These are phyloP conservation scores for Ferdinandea cuprea DNA, from an alignment of 2,888 invertebrate species.

Conservation along the genomic window DNA sequence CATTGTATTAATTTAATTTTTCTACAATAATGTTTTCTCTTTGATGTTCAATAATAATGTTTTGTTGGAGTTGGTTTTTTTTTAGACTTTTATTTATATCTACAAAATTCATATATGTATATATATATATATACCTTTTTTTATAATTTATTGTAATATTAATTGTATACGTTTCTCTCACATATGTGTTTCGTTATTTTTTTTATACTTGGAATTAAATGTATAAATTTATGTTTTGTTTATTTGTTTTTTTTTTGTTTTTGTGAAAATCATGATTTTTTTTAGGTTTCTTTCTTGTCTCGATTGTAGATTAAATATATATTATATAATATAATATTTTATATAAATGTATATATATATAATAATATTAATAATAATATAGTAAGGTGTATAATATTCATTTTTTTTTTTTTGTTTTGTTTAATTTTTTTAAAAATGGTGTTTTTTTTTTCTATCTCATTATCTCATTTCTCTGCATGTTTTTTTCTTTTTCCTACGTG, in stretches of 20 bases:
- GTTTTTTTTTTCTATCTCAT: constrained; percentile 72
- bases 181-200: constrained; percentile 69
- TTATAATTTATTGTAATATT: constrained; percentile 70
- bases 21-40: constrained; percentile 54
- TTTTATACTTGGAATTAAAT: constrained; percentile 69
- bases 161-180: constrained; percentile 75
- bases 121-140: constrained; percentile 35
- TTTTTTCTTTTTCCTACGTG: constrained; percentile 64
- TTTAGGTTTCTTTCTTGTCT: constrained; percentile 38
- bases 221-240: constrained; percentile 68
- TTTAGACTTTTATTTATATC: constrained; percentile 62
- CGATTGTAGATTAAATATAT: constrained; percentile 71
- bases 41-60: constrained; percentile 56
- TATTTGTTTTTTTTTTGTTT: background rate
- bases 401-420: too few relatives aligned
- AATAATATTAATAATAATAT: constrained; percentile 74
- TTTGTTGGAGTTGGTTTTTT: constrained; percentile 42
- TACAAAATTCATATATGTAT: constrained; percentile 66
- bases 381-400: constrained; percentile 73
- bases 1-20: constrained; percentile 54
- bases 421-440: too few relatives aligned
- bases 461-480: constrained; percentile 68
- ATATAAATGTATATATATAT: constrained; percentile 74
- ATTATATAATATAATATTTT: constrained; percentile 73
- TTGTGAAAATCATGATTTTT: constrained; percentile 70